A percentile compares a stretch with the other conserved stretches of the same genome.
phyloP scores from a whole-genome alignment of 2,888 invertebrate species.

The Andrena hattorfiana region DNA sequence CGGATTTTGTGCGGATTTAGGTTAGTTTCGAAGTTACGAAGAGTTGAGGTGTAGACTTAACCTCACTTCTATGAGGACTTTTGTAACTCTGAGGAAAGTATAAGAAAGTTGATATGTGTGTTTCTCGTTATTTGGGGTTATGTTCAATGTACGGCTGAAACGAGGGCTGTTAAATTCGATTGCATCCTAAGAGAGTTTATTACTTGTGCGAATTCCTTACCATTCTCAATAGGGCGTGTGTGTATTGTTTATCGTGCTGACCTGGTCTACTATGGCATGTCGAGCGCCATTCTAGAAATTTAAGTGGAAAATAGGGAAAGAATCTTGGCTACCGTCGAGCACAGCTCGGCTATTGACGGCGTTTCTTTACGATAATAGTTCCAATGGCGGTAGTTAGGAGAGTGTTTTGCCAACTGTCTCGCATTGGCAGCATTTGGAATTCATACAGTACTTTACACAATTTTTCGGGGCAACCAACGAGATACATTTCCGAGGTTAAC shows the following conservation, averaged over 20 bases:
- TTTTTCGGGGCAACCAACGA: slow-evolving; percentile 46
- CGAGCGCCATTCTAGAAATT: background rate
- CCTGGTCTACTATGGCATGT: background rate
- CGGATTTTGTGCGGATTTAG: no score
- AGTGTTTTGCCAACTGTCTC: slow-evolving; percentile 38
- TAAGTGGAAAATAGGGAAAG: background rate
- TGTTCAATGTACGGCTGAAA: no score
- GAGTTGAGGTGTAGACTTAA: no score
- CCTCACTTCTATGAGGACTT: no score
- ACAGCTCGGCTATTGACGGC: background rate
- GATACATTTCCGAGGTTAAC: slow-evolving; percentile 24
- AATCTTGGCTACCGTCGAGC: slow-evolving; percentile 15
- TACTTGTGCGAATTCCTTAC: background rate
- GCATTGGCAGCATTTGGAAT: slow-evolving; percentile 35
- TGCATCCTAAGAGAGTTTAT: background rate
- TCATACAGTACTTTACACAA: slow-evolving; percentile 25
- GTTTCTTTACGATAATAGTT: slow-evolving; percentile 34
- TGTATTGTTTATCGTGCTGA: slow-evolving; percentile 10
- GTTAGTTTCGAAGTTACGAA: no score
- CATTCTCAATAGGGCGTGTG: background rate
- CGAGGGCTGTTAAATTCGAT: background rate
- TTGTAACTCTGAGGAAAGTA: no score
- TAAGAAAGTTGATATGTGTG: no score
- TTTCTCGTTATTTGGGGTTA: no score
- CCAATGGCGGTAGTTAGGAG: background rate